These are phyloP conservation scores for Micromys minutus DNA, from an alignment of 2,113 vertebrate genomes.

Conservation along the genomic window DNA sequence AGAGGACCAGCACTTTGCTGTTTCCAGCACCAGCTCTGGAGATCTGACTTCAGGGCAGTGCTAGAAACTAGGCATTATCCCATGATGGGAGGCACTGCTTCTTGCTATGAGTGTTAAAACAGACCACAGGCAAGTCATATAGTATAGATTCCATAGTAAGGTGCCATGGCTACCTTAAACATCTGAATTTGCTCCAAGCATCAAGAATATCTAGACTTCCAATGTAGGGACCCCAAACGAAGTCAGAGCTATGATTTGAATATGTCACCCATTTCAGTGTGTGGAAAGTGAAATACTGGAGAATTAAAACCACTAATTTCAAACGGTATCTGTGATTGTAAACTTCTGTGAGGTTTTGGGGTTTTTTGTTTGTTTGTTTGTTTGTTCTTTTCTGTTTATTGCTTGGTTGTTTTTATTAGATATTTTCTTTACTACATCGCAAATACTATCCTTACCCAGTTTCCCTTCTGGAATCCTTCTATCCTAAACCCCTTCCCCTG, in stretches of 20 bases:
- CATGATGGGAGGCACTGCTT: background rate
- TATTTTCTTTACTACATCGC: no score
- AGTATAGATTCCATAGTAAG: background rate
- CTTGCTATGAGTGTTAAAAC: background rate
- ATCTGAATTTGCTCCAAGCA: background rate
- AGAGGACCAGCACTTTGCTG: background rate
- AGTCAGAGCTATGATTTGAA: background rate
- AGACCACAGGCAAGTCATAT: background rate
- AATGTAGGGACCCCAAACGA: background rate
- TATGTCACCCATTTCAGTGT: background rate
- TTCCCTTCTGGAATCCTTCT: no score
- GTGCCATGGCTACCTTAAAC: background rate
- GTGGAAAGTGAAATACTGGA: background rate
- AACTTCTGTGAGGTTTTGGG: background rate
- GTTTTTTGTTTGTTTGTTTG: no score
- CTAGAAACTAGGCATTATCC: background rate
- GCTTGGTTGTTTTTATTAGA: no score
- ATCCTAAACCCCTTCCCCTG: no score
- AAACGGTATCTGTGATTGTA: background rate
- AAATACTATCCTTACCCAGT: no score
- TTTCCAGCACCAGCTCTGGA: conserved; percentile 17
- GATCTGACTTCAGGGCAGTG: background rate
- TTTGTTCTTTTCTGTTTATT: no score
- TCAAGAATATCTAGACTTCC: background rate
- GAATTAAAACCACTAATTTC: background rate